These are phyloP conservation scores for Poeciliopsis presidionis DNA, from an alignment of 2,797 vertebrate species.

Conservation along the genomic window DNA sequence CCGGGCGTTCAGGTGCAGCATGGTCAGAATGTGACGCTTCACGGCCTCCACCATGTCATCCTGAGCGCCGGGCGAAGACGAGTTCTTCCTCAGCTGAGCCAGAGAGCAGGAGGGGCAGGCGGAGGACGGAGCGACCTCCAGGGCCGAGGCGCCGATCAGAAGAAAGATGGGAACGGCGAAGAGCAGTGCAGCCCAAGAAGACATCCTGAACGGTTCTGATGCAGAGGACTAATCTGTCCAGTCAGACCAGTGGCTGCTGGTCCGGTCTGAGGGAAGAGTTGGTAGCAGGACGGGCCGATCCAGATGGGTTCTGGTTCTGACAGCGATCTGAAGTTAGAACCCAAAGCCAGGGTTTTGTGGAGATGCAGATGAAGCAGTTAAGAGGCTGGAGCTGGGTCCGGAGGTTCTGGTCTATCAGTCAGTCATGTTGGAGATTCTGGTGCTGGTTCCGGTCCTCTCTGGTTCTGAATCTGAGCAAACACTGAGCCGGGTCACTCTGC, in stretches of 20 bases:
- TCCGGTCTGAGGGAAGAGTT: not conserved
- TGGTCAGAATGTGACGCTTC: slow-evolving; percentile 94
- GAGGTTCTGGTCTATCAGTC: slow-evolving; percentile 2
- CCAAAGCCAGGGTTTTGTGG: not conserved
- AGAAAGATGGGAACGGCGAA: slow-evolving; percentile 83
- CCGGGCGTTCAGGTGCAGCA: slow-evolving; percentile 93
- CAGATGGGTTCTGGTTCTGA: not conserved
- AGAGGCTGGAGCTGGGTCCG: not conserved
- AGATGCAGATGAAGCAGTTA: not conserved
- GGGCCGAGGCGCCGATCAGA: slow-evolving; percentile 79
- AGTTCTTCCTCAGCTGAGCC: slow-evolving; percentile 84
- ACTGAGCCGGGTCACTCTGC: slow-evolving; percentile 76
- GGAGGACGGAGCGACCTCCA: slow-evolving; percentile 24
- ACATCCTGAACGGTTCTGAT: slow-evolving; percentile 34
- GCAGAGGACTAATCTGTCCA: not conserved
- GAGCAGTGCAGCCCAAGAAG: slow-evolving; percentile 82
- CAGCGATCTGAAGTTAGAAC: not conserved
- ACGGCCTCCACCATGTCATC: slow-evolving; percentile 95
- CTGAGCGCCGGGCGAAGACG: slow-evolving; percentile 61
- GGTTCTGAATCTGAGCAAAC: slow-evolving; percentile 56
- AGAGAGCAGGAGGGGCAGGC: slow-evolving; percentile 89
- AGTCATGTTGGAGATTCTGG: slow-evolving; percentile 10
- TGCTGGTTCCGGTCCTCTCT: slow-evolving; percentile 12
- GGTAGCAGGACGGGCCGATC: not conserved
- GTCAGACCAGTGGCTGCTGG: not conserved